Evolutionary conservation across 2,888 invertebrate genomes (phyloP).

Genomic region (Oligia latruncula): DNA sequence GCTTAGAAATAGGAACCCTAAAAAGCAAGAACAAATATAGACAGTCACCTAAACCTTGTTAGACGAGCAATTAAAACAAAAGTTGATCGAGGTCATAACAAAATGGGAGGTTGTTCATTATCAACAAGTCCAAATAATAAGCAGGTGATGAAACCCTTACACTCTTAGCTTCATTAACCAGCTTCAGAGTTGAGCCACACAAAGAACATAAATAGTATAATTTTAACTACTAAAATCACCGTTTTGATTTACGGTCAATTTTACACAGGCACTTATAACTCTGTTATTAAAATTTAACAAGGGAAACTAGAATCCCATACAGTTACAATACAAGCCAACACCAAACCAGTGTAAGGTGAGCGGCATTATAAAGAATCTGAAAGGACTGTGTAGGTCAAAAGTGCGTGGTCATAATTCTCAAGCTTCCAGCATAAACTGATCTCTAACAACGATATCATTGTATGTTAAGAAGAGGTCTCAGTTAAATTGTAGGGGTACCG

Average conservation of each 20-base stretch:
- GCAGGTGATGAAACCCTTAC: constrained; percentile 35
- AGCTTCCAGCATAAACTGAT: constrained; percentile 69
- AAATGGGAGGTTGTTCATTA: constrained; percentile 42
- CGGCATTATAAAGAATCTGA: constrained; percentile 71
- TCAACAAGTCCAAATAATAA: constrained; percentile 46
- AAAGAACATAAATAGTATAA: constrained; percentile 26
- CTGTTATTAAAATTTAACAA: constrained; percentile 79
- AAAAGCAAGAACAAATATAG: neutral
- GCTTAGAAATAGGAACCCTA: neutral
- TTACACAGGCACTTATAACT: constrained; percentile 37
- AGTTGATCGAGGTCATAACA: constrained; percentile 34
- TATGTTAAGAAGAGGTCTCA: constrained; percentile 69
- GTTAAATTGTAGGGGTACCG: constrained; percentile 75
- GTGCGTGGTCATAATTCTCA: constrained; percentile 75
- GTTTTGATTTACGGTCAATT: constrained; percentile 51
- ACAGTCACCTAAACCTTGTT: constrained; percentile 18
- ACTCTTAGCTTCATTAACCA: constrained; percentile 7
- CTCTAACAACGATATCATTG: constrained; percentile 63
- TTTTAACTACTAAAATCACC: constrained; percentile 37
- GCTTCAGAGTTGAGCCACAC: neutral
- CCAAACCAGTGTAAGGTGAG: constrained; percentile 72
- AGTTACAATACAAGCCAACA: constrained; percentile 75
- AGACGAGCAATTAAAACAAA: constrained; percentile 31
- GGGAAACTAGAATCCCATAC: constrained; percentile 74
- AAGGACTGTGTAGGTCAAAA: constrained; percentile 72